These are phyloP conservation scores for Callionymus lyra DNA, from an alignment of 2,113 vertebrate species.

Conservation along the genomic window DNA sequence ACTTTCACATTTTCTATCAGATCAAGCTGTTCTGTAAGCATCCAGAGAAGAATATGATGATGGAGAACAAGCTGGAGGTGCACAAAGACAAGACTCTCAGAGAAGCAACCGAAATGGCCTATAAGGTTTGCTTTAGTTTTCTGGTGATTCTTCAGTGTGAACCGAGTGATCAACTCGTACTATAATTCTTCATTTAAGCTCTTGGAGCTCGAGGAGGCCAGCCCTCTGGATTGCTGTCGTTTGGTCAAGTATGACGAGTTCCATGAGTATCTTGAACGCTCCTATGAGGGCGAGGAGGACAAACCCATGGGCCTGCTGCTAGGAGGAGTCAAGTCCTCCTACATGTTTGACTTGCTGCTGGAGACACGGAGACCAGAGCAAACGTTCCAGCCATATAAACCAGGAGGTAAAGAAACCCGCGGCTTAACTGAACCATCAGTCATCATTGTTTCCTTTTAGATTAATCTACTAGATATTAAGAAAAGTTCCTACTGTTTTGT, in stretches of 20 bases:
- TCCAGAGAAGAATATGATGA: constrained; percentile 85
- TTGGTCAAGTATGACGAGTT: constrained; percentile 98
- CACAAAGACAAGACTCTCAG: constrained; percentile 93
- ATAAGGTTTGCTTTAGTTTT: constrained; percentile 72
- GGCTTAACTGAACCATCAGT: no score
- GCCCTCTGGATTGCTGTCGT: constrained; percentile 87
- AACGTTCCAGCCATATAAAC: constrained; percentile 91
- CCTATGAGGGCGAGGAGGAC: constrained; percentile 91
- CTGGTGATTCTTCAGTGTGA: neutral
- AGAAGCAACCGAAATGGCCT: constrained; percentile 90
- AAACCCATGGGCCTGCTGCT: constrained; percentile 91
- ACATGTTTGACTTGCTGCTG: constrained; percentile 95
- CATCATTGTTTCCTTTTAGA: no score
- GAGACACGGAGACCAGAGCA: constrained; percentile 89
- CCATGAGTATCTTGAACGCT: constrained; percentile 94
- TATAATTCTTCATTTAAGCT: constrained; percentile 61
- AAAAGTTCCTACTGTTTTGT: no score
- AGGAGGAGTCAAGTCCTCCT: constrained; percentile 93
- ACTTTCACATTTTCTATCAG: constrained; percentile 48
- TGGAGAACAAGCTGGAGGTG: constrained; percentile 96
- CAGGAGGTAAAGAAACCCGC: constrained; percentile 78
- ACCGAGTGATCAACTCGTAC: neutral
- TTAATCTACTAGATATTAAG: no score
- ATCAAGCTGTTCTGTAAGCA: constrained; percentile 98
- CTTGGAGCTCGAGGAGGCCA: constrained; percentile 83